Evolutionary conservation across 2,888 invertebrate species (phyloP), one percentile per base, ranked within the genome.

Genomic region (Coecobrya sp.): DNA sequence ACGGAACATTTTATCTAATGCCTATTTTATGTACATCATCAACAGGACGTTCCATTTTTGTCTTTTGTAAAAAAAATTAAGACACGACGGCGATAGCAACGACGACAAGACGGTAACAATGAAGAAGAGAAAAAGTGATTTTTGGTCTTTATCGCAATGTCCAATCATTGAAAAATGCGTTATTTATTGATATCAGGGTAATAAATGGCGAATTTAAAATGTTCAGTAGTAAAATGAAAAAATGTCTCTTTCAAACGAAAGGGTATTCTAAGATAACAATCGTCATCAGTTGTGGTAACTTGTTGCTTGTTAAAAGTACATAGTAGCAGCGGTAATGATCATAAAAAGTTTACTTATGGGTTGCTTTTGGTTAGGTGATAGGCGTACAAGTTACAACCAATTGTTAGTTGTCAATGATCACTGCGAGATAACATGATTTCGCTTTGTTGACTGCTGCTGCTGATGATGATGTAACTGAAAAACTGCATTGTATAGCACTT

Each of bases 301-400:
- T 65, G 27, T 65, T 25, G 10, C 27, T 65, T 25, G 65, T 22
- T 4, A 13, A 11, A 36, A 36, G n/a, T n/a, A n/a, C n/a, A n/a
- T n/a, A 59, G 59, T 59, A 65, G 27, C n/a, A 27, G 2, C 27
- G 25, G 27, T 27, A 65, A 27, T 36, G 36, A 36, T 36, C 2
- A 36, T 36, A 36, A 4, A 36, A 36, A 19, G n/a, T 59, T 19
- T 70, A 36, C 65, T 65, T 13, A 70, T 70, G 36, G 36, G 36
- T 70, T 36, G 5, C n/a, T 36, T 27, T 70, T n/a, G 73, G 73
- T 45, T 42, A 73, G 45, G 45, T 73, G 73, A 73, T 73, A 73
- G 73, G 73, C 73, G 73, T 73, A 22, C 73, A 73, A 73, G 73
- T 73, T 73, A 73, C 73, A 42, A 22, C 19, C 73, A 42, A 73